These are phyloP conservation scores for Limenitis camilla DNA, from an alignment of 2,888 invertebrate species.

Conservation along the genomic window DNA sequence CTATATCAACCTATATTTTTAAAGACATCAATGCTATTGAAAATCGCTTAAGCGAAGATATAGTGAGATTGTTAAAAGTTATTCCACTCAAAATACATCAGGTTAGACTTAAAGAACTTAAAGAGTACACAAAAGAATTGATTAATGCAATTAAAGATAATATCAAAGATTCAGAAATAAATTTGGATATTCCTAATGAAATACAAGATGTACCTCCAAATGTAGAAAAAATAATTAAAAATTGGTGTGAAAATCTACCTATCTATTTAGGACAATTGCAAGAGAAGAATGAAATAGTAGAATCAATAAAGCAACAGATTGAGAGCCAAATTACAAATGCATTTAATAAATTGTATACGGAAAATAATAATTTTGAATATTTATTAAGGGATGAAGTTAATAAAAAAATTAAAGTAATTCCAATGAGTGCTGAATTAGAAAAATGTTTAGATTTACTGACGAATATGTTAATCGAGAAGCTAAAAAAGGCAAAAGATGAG, in stretches of 20 bases:
- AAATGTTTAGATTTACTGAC: constrained; percentile 30
- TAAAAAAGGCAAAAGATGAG: constrained; percentile 32
- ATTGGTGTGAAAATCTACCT: constrained; percentile 3
- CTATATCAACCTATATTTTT: not conserved
- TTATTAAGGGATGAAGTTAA: not conserved
- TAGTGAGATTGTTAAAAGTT: not conserved
- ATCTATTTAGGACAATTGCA: not conserved
- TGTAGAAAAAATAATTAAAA: not conserved
- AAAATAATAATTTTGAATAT: not conserved
- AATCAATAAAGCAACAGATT: not conserved
- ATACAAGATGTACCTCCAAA: not conserved
- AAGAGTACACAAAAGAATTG: not conserved
- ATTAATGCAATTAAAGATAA: constrained; percentile 35
- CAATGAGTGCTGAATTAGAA: constrained; percentile 24
- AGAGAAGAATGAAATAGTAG: not conserved
- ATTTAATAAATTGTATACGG: not conserved
- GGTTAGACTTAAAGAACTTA: not conserved
- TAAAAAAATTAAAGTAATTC: constrained; percentile 19
- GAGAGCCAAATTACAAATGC: not conserved
- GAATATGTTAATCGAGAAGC: constrained; percentile 29
- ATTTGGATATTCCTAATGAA: not conserved
- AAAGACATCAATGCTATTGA: not conserved
- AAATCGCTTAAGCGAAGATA: not conserved
- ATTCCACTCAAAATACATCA: constrained; percentile 4
- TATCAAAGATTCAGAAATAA: not conserved